phyloP scores from a whole-genome alignment of 2,113 vertebrate species.

The Serinus canaria region DNA sequence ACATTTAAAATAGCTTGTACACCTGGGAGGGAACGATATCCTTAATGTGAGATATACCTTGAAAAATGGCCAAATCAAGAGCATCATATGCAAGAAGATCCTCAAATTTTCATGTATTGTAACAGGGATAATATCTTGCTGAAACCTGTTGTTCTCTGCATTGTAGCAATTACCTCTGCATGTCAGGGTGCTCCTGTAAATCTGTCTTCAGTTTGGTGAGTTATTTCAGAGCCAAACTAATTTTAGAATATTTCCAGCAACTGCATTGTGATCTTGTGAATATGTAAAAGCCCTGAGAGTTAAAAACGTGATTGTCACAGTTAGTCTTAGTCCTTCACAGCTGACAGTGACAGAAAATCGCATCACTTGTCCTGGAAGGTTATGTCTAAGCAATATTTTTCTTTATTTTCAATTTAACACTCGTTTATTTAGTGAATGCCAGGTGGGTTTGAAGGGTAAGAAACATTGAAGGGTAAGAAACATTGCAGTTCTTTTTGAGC shows the following conservation, averaged over 20 bases:
- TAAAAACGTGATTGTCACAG: conserved; percentile 29
- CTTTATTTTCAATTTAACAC: background rate
- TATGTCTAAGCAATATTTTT: background rate
- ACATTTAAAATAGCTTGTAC: background rate
- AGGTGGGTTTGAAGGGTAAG: background rate
- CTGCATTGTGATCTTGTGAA: conserved; percentile 24
- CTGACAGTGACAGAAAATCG: background rate
- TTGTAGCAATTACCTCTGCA: conserved; percentile 38
- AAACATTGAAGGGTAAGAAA: background rate
- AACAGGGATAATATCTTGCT: background rate
- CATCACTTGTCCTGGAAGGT: background rate
- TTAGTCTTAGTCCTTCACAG: background rate
- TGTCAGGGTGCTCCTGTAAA: conserved; percentile 50
- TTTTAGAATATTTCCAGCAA: conserved; percentile 29
- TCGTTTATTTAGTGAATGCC: background rate
- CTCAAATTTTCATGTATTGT: background rate
- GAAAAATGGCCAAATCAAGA: background rate
- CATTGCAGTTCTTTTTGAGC: background rate
- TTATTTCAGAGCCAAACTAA: conserved; percentile 47
- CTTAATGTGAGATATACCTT: background rate
- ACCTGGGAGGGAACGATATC: background rate
- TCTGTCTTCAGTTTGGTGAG: conserved; percentile 6
- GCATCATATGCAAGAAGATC: background rate
- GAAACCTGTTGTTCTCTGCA: conserved; percentile 42
- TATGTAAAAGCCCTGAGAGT: conserved; percentile 29